Evolutionary conservation across 2,113 vertebrate genomes (phyloP), one percentile per base, ranked within the genome.

Genomic region (Neodontobutis hainanensis): DNA sequence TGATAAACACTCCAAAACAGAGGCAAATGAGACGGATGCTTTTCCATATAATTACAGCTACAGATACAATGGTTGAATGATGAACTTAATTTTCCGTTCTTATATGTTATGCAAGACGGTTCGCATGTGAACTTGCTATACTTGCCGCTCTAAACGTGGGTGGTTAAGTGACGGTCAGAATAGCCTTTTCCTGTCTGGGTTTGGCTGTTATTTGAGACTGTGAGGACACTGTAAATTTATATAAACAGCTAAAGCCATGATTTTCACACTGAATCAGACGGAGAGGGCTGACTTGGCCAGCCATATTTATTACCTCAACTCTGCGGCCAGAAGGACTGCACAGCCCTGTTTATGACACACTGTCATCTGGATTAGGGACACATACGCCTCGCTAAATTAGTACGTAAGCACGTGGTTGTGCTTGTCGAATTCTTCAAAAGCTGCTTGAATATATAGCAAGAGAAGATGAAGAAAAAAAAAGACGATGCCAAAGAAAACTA

Each of bases 181-280:
- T 34, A 65, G 62, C 69, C 74, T 11, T 73, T 75, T 73, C 74
- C 81, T 73, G 71, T 52, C 78, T 53, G 69, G 34, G 35, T 62
- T 80, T 71, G 68, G 69, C 78, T 77, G 75, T 78, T 85, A 73
- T 83, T 83, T 83, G 71, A 60, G 70, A 81, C 67, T 62, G 53
- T 42, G 56, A 84, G 70, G 70, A 76, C 73, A 61, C 75, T 77
- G 81, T 75, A 85, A 88, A n/a, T n/a, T n/a, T n/a, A 90, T 83
- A 85, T 81, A 73, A 82, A 67, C 62, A 15, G 42, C 70, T 61
- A 43, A 75, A 73, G 75, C 74, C 70, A 58, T 7, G 65, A 75
- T 84, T 82, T 85, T 86, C 80, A 80, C 64, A 49, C 78, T 78
- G 70, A 86, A 81, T 83, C 85, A 78, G 79, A 74, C 40, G 10